These are phyloP conservation scores for Aleiodes leptofemur DNA, from an alignment of 2,888 invertebrate species.

Conservation along the genomic window DNA sequence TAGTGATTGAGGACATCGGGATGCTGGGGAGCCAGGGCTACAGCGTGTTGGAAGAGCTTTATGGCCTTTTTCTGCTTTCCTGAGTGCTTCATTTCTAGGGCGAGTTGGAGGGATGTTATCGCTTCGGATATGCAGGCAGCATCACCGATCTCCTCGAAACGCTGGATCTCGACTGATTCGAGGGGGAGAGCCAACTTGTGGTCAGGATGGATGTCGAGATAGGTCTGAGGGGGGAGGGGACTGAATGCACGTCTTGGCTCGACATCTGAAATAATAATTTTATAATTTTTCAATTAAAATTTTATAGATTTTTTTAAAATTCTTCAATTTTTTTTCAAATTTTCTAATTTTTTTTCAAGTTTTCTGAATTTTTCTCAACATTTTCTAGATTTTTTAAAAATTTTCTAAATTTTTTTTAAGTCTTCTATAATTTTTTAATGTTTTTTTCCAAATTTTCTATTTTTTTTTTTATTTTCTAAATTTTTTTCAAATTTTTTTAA, in stretches of 20 bases:
- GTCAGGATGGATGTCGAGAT: constrained; percentile 66
- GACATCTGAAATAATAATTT: constrained; percentile 52
- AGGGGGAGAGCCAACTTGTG: constrained; percentile 59
- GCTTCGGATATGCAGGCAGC: constrained; percentile 83
- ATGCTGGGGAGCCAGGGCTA: constrained; percentile 92
- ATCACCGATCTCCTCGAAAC: constrained; percentile 54
- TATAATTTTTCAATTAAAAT: too few species aligned
- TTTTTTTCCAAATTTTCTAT: too few species aligned
- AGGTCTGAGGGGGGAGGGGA: constrained; percentile 63
- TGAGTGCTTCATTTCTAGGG: constrained; percentile 87
- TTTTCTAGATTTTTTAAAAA: too few species aligned
- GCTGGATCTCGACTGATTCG: constrained; percentile 49
- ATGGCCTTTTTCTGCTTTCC: constrained; percentile 92
- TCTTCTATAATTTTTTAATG: too few species aligned
- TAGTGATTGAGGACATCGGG: constrained; percentile 94
- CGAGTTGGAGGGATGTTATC: constrained; percentile 88
- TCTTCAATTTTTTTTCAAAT: too few species aligned
- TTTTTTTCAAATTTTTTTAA: too few species aligned
- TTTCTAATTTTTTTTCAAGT: too few species aligned
- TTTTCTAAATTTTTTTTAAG: too few species aligned
- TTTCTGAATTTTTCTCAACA: too few species aligned
- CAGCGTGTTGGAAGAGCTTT: constrained; percentile 92
- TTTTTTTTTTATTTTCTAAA: too few species aligned
- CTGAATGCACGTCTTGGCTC: constrained; percentile 61
- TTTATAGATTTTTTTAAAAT: too few species aligned